Evolutionary conservation across 1,140 invertebrate species (phyloP), one percentile per base, ranked within the genome.

Genomic region (Berghia stephanieae): DNA sequence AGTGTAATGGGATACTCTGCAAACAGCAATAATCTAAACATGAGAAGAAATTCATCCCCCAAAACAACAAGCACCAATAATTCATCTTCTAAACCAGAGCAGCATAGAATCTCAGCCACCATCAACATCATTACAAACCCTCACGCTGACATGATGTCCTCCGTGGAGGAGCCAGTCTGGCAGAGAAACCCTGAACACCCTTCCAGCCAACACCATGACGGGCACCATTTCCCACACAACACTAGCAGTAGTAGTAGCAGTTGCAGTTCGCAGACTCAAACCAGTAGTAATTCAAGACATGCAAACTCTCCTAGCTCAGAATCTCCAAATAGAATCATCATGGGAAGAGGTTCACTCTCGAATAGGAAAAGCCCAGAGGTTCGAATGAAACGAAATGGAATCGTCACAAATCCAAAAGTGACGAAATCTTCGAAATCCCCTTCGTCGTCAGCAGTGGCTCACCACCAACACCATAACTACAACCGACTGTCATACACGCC

Each of bases 391-490:
- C 92, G 95, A 79, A 97, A 96, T 86, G 95, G 96, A 4, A 95
- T 96, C 79, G 95, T 96, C 10, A 96, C 95, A 3, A 97, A 97
- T 88, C 96, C 96, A 46, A 96, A 95, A 73, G 93, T 96, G 91
- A 90, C 82, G 3, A 83, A 85, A 71, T 75, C 75, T 57, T 67
- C 77, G 6, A 72, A 78, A 75, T 60, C 55, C 60, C 21, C 71
- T 24, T 36, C 34, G 43, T 36, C 55, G 49, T 76, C 27, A 79
- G 70, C 52, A 57, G 69, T 66, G 68, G 60, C 57, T n/a, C n/a
- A 77, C 75, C 1, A 78, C 66, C 46, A 70, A 69, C 63, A 31
- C 36, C 16, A 55, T 52, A 18, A 95, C 71, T 93, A 96, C 91
- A 90, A 82, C 34, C 82, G 81, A 69, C 69, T 84, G 40, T 79